phyloP scores from a whole-genome alignment of 2,113 vertebrate genomes.

The Rhea americana region DNA sequence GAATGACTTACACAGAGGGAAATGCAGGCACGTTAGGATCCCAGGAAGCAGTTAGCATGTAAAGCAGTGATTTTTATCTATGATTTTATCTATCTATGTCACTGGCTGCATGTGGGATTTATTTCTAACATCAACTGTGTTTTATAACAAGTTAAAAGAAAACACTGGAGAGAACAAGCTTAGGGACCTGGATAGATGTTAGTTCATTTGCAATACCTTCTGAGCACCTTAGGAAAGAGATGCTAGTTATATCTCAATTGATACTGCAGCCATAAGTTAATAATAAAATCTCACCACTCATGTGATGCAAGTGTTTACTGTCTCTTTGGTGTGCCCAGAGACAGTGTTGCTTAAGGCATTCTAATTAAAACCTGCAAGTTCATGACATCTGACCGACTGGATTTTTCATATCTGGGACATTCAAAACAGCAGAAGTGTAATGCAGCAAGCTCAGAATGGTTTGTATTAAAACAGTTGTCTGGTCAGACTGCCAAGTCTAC shows the following conservation, averaged over 20 bases:
- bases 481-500: not conserved
- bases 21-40: not conserved
- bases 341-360: not conserved
- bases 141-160: rapidly evolving
- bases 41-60: not conserved
- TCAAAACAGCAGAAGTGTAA: not conserved
- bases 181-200: not conserved
- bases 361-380: not conserved
- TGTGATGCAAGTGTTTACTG: not conserved
- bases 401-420: not conserved
- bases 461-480: not conserved
- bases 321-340: not conserved
- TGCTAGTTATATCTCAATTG: not conserved
- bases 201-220: not conserved
- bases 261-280: not conserved
- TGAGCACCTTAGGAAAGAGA: not conserved
- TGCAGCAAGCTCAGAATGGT: not conserved
- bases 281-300: not conserved
- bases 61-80: not conserved
- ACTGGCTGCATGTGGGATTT: not conserved
- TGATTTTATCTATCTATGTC: not conserved
- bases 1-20: too few species aligned
- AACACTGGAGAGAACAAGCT: not conserved
- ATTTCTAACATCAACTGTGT: not conserved
- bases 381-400: not conserved